Evolutionary conservation across 2,888 invertebrate species (phyloP).

Genomic region (Liodrosophila aerea): DNA sequence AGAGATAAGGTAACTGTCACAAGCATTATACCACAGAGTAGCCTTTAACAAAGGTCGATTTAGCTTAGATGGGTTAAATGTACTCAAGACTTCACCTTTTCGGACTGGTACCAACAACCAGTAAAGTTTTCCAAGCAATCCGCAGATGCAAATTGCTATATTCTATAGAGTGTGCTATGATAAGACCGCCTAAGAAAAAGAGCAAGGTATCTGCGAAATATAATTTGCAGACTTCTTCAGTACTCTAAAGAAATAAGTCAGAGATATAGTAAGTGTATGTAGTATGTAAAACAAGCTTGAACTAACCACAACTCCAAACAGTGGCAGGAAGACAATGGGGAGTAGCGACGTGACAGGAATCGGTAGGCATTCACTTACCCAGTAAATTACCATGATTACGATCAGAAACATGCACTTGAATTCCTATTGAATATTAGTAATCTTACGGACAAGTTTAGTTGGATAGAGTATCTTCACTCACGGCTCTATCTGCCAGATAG

Average conservation of each 20-base stretch:
- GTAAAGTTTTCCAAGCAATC: conserved; percentile 91
- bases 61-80: not conserved
- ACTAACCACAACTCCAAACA: conserved; percentile 86
- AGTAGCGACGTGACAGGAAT: conserved; percentile 90
- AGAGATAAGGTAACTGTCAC: conserved; percentile 93
- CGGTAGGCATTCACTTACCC: conserved; percentile 91
- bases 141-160: conserved; percentile 93
- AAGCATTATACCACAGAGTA: conserved; percentile 87
- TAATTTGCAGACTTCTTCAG: conserved; percentile 86
- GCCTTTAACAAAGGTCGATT: conserved; percentile 8
- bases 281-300: too few relatives aligned
- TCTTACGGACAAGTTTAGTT: too few relatives aligned
- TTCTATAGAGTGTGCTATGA: conserved; percentile 94
- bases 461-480: too few relatives aligned
- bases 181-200: conserved; percentile 93
- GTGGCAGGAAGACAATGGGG: conserved; percentile 90
- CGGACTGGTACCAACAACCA: conserved; percentile 88
- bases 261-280: not conserved
- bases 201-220: conserved; percentile 91
- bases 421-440: too few relatives aligned
- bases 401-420: conserved; percentile 89
- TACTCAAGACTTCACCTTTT: conserved; percentile 85
- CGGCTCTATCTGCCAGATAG: too few relatives aligned
- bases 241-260: conserved; percentile 46
- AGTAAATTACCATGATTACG: conserved; percentile 89